Conservation (phyloP, 1,140 invertebrate species). For the Diachasmimorpha longicaudata region DNA sequence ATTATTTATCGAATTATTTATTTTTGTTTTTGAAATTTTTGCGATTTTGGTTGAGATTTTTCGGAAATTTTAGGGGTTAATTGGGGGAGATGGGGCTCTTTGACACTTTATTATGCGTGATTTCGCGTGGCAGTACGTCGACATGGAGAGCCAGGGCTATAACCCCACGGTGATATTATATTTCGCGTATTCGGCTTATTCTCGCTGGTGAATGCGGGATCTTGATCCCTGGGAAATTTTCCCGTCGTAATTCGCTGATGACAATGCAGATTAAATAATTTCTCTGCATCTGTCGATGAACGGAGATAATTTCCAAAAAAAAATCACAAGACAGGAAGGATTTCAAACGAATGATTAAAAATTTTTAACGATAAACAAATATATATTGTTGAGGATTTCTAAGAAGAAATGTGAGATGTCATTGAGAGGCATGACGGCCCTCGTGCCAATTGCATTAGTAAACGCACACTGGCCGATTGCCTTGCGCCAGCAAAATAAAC, state of each 20-base stretch:
- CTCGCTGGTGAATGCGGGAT: constrained; percentile 22
- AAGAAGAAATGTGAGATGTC: constrained; percentile 41
- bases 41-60: neutral
- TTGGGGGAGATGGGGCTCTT: constrained; percentile 33
- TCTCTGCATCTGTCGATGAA: neutral
- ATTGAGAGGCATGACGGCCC: neutral
- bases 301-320: no score
- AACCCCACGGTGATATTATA: constrained; percentile 48
- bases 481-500: neutral
- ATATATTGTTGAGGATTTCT: constrained; percentile 27
- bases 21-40: neutral
- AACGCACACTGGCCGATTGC: neutral
- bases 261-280: neutral
- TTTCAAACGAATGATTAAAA: no score
- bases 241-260: neutral
- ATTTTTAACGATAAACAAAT: no score
- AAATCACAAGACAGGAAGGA: no score
- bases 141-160: constrained; percentile 42
- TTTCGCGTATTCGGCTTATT: constrained; percentile 46
- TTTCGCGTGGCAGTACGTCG: constrained; percentile 36
- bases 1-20: no score
- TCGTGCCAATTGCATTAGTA: constrained; percentile 3
- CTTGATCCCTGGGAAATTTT: constrained; percentile 6
- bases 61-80: no score
- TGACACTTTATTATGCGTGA: constrained; percentile 44